These are phyloP conservation scores for Gopherus flavomarginatus DNA, from an alignment of 2,113 vertebrate species.

Conservation along the genomic window DNA sequence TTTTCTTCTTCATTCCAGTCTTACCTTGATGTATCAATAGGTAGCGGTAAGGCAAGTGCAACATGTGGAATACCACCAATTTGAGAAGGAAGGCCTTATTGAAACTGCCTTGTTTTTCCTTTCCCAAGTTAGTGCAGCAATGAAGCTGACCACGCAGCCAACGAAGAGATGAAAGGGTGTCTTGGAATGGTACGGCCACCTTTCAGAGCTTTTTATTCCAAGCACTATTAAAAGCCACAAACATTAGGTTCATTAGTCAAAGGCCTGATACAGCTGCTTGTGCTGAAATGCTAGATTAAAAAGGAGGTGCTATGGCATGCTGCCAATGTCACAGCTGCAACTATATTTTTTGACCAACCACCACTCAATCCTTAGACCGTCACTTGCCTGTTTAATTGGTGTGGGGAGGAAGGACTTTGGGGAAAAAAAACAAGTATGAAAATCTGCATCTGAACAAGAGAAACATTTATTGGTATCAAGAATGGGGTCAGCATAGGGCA, in stretches of 20 bases:
- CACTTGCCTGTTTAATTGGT: accelerated
- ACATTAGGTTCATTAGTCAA: neutral
- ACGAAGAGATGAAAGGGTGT: neutral
- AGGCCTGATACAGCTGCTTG: neutral
- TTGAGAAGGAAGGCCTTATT: neutral
- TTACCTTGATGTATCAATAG: neutral
- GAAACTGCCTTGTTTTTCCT: neutral
- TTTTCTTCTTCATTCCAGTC: neutral
- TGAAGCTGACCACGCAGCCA: neutral
- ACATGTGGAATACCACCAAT: neutral
- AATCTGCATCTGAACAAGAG: neutral
- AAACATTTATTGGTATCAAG: neutral
- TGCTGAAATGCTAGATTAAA: neutral
- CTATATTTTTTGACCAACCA: neutral
- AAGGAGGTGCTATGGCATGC: neutral
- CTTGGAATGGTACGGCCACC: too few relatives aligned
- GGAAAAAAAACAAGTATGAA: neutral
- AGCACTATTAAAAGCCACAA: neutral
- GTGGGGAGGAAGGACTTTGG: neutral
- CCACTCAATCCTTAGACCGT: neutral
- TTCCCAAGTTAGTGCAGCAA: neutral
- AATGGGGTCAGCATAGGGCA: accelerated
- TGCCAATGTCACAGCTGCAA: neutral
- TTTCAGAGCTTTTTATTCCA: neutral
- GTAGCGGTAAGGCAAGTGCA: neutral